These are phyloP conservation scores for Doris montereyensis DNA, from an alignment of 2,888 invertebrate genomes.

Conservation along the genomic window DNA sequence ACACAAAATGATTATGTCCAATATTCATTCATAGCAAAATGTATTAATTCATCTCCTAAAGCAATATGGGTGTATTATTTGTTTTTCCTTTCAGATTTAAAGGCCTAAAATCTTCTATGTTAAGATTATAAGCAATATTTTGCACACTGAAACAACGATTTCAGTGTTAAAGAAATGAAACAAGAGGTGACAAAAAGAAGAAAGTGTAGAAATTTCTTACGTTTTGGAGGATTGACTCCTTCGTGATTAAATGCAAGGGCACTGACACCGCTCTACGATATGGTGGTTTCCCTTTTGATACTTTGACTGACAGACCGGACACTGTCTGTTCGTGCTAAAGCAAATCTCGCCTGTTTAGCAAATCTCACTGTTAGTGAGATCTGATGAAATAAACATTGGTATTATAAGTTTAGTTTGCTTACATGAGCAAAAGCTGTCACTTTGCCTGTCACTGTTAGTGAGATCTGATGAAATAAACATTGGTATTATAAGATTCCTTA, in stretches of 20 bases:
- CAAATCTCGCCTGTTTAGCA: conserved; percentile 94
- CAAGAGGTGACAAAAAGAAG: too few species aligned
- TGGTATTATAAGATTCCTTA: too few species aligned
- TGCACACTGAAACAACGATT: too few species aligned
- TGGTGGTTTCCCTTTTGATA: conserved; percentile 93
- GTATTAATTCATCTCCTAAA: too few species aligned
- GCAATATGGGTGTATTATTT: too few species aligned
- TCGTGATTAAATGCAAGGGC: conserved; percentile 76
- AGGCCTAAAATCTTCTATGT: too few species aligned
- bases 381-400: conserved; percentile 76
- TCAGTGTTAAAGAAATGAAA: too few species aligned
- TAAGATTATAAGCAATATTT: too few species aligned
- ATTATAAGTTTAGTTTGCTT: too few species aligned
- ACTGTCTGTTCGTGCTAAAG: conserved; percentile 74
- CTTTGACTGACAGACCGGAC: conserved; percentile 88
- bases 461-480: conserved; percentile 80
- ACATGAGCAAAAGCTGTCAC: conserved; percentile 88
- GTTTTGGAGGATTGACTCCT: conserved; percentile 57
- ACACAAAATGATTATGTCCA: too few species aligned
- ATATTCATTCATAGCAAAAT: too few species aligned
- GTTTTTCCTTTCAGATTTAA: too few species aligned
- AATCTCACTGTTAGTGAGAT: conserved; percentile 92
- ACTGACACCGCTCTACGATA: conserved; percentile 96
- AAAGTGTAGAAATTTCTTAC: conserved; percentile 50
- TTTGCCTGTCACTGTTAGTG: conserved; percentile 88